A percentile compares a stretch with the other conserved stretches of the same genome.
phyloP scores from a whole-genome alignment of 2,888 invertebrate genomes.

The Silvanus unidentatus region DNA sequence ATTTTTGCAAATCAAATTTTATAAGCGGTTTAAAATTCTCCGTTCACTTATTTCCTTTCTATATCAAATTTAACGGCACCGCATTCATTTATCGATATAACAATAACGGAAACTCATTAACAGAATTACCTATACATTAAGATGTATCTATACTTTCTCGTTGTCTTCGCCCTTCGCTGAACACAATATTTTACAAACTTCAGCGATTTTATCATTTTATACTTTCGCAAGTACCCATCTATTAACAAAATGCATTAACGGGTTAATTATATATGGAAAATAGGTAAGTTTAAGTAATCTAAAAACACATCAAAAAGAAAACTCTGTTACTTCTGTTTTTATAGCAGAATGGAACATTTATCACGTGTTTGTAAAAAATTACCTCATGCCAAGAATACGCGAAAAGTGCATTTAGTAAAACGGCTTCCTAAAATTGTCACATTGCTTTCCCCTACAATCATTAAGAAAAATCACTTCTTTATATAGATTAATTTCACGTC shows the following conservation, averaged over 20 bases:
- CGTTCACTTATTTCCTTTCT: slow-evolving; percentile 6
- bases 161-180: too few species aligned
- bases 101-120: too few species aligned
- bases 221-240: too few species aligned
- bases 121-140: too few species aligned
- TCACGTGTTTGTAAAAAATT: slow-evolving; percentile 30
- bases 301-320: too few species aligned
- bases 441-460: slow-evolving; percentile 17
- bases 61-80: neutral
- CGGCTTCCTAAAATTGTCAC: slow-evolving; percentile 19
- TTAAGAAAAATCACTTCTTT: slow-evolving; percentile 22
- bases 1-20: slow-evolving; percentile 13
- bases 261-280: too few species aligned
- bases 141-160: too few species aligned
- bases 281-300: too few species aligned
- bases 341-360: slow-evolving; percentile 22
- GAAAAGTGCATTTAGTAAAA: slow-evolving; percentile 28
- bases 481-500: slow-evolving; percentile 20
- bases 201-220: too few species aligned
- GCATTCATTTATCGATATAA: too few species aligned
- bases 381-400: slow-evolving; percentile 26
- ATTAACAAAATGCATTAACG: too few species aligned
- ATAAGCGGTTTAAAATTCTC: slow-evolving; percentile 13
- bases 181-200: too few species aligned
- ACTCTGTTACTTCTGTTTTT: slow-evolving; percentile 14